phyloP scores from a whole-genome alignment of 1,140 invertebrate species.

The Cydia strobilella region DNA sequence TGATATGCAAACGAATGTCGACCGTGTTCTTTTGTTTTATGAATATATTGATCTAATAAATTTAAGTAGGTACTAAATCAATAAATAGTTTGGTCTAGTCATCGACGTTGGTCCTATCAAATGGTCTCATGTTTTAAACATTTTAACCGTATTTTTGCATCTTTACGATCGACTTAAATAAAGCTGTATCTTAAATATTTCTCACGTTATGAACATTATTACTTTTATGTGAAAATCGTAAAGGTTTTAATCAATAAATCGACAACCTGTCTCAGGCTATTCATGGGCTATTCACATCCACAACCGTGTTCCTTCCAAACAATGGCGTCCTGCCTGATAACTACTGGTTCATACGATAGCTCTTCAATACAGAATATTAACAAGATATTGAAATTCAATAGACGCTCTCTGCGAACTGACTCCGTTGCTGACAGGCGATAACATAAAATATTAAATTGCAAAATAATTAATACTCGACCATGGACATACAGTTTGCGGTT shows the following conservation, averaged over 20 bases:
- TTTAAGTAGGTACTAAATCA: too few relatives aligned
- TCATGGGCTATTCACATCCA: background rate
- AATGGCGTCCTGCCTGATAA: background rate
- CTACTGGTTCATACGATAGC: background rate
- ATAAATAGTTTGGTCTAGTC: too few relatives aligned
- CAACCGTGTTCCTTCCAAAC: background rate
- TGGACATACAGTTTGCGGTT: too few relatives aligned
- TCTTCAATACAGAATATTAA: background rate
- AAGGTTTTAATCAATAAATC: background rate
- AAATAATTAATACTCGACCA: too few relatives aligned
- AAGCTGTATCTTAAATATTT: background rate
- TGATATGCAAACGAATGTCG: too few relatives aligned
- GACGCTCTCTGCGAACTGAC: background rate
- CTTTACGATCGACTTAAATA: background rate
- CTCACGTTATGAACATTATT: background rate
- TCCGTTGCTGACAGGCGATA: background rate
- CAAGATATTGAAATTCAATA: background rate
- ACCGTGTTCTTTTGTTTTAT: too few relatives aligned
- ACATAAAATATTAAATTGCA: too few relatives aligned
- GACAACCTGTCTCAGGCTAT: background rate
- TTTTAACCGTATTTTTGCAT: background rate
- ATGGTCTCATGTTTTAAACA: background rate
- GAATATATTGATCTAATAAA: too few relatives aligned
- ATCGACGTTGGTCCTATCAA: background rate
- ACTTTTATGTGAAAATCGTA: background rate